Percentiles rank a stretch among this genome's conserved stretches.
Conservation (phyloP, 2,888 invertebrate species). For the Coenonympha glycerion region DNA sequence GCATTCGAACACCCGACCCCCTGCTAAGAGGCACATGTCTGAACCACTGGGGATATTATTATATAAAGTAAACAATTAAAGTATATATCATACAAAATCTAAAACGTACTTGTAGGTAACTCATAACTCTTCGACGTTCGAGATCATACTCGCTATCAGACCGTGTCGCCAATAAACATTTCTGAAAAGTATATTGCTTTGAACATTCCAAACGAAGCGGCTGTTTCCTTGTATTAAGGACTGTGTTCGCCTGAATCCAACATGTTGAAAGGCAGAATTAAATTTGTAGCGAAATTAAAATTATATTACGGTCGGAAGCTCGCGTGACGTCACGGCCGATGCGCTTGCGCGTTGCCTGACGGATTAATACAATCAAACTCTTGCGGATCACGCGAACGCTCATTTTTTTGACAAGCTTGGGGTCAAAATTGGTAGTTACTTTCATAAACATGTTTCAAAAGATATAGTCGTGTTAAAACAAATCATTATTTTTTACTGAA, state of each 20-base stretch:
- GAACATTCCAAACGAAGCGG: not conserved
- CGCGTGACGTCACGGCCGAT: slow-evolving; percentile 51
- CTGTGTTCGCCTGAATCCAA: slow-evolving; percentile 17
- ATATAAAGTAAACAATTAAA: slow-evolving; percentile 17
- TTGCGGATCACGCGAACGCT: slow-evolving; percentile 42
- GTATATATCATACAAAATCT: slow-evolving; percentile 21
- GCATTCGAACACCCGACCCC: too few species aligned
- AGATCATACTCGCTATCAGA: slow-evolving; percentile 44
- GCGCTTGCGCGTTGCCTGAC: slow-evolving; percentile 46
- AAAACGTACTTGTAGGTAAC: too few species aligned
- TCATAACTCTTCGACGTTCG: slow-evolving; percentile 31
- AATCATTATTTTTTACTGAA: too few species aligned
- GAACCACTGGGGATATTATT: too few species aligned
- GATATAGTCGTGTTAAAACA: too few species aligned
- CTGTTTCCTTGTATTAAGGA: slow-evolving; percentile 18
- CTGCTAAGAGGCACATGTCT: too few species aligned
- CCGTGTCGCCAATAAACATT: slow-evolving; percentile 40
- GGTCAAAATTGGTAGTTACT: slow-evolving; percentile 31
- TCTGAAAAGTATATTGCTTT: slow-evolving; percentile 23
- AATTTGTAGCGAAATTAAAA: slow-evolving; percentile 34
- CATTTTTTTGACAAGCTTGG: slow-evolving; percentile 36
- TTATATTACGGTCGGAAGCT: slow-evolving; percentile 43
- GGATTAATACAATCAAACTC: slow-evolving; percentile 48
- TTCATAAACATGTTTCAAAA: too few species aligned
- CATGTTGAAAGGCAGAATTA: slow-evolving; percentile 22